Base-by-base conservation (phyloP, 2,113 vertebrate species). In the Pseudorasbora parva region DNA sequence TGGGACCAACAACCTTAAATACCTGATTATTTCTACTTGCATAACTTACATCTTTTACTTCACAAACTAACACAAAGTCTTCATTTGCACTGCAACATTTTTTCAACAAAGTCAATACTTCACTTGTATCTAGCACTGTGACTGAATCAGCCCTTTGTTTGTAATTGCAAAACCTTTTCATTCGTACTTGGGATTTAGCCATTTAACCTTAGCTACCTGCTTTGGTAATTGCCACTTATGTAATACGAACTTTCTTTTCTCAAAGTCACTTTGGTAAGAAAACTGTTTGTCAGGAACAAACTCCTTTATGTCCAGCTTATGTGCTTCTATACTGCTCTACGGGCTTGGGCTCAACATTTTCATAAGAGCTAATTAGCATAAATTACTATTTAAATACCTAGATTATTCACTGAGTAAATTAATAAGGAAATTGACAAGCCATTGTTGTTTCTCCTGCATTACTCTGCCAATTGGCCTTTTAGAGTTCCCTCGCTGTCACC, bases 351-450 rank as follows among this genome's bases (percentile, higher is more conserved):
- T 80, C 81, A 89, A 89, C 85, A 51, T 74, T 89, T 88, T 84
- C 86, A 87, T 78, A 86, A 86, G 51, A 84, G 57, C 80, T 57
- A 43, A 87, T 89, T 88, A 88, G 68, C 81, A 84, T 82, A 75
- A 84, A 85, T 84, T 88, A 54, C 82, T 82, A 88, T 88, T 88
- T 76, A 90, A 90, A 90, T 87, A 80, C 60, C 43, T 41, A 74
- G 68, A 88, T 88, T 87, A 86, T 85, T 88, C 88, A 81, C 88
- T 86, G 75, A 43, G 68, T 62, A 86, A 82, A 76, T 81, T 87
- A 87, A 87, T 84, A 88, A 82, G 80, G 15, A 33, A 59, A 57
- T 27, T 73, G 80, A 84, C 77, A 45, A 71, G 60, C 30, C 25
- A 80, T 83, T 85, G 57, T 82, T 83, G 75, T 79, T 30, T 77